Evolutionary conservation across 1,140 invertebrate species (phyloP).

Genomic region (Drosophila pectinifera): DNA sequence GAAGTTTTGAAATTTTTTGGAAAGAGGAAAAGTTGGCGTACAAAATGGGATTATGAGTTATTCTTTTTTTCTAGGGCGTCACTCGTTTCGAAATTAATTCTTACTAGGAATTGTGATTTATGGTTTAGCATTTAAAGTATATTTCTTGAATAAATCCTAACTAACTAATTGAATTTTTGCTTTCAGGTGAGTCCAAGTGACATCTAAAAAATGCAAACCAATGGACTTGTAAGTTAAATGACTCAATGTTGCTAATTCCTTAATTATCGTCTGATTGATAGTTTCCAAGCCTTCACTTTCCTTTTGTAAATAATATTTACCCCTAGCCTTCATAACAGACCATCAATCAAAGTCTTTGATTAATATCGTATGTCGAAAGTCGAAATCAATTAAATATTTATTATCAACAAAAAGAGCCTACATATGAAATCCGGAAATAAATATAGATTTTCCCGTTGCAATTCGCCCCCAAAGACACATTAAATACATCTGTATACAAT

Average conservation of each 20-base stretch:
- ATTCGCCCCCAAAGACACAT: slow-evolving; percentile 34
- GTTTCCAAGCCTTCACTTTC: background rate
- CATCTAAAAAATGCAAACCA: background rate
- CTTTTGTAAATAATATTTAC: background rate
- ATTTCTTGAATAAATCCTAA: background rate
- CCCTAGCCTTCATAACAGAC: slow-evolving; percentile 17
- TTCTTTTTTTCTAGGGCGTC: background rate
- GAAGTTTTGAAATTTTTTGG: slow-evolving; percentile 9
- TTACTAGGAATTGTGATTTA: background rate
- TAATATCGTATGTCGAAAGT: slow-evolving; percentile 35
- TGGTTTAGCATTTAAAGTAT: background rate
- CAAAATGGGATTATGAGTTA: slow-evolving; percentile 12
- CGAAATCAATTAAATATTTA: slow-evolving; percentile 74
- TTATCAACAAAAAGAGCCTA: slow-evolving; percentile 35
- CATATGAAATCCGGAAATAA: slow-evolving; percentile 21
- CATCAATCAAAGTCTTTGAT: slow-evolving; percentile 59
- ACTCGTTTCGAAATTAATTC: background rate
- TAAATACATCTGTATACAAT: slow-evolving; percentile 52
- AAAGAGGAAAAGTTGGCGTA: background rate
- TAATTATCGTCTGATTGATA: slow-evolving; percentile 7
- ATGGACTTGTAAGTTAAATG: background rate
- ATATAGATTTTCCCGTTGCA: slow-evolving; percentile 47
- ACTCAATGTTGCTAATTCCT: too few species aligned
- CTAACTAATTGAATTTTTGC: background rate
- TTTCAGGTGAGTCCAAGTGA: background rate